Conservation (phyloP, 2,113 vertebrate species). For the Okapia johnstoni region DNA sequence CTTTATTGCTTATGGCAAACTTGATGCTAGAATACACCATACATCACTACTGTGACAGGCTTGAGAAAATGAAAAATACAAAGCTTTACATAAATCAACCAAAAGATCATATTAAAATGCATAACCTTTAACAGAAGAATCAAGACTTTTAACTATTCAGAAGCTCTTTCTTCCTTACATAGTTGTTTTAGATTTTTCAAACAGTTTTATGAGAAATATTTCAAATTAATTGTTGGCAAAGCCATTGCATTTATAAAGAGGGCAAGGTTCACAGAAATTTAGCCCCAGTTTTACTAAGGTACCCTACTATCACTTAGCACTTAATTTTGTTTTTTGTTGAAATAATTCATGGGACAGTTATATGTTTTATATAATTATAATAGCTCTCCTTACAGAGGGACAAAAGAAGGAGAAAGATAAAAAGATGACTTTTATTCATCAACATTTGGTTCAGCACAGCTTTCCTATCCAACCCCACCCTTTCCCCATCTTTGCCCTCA, state of each 20-base stretch:
- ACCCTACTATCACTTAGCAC: neutral
- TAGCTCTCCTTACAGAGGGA: neutral
- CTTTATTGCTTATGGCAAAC: slow-evolving; percentile 79
- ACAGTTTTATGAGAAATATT: slow-evolving; percentile 70
- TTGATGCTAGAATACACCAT: slow-evolving; percentile 72
- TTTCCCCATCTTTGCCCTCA: neutral
- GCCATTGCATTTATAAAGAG: slow-evolving; percentile 51
- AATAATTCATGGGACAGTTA: slow-evolving; percentile 15
- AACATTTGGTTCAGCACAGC: neutral
- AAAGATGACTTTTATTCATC: neutral
- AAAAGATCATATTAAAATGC: slow-evolving; percentile 80
- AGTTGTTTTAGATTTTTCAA: slow-evolving; percentile 76
- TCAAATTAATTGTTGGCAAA: slow-evolving; percentile 70
- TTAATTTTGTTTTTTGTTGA: slow-evolving; percentile 53
- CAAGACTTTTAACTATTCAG: slow-evolving; percentile 78
- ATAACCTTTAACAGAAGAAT: slow-evolving; percentile 78
- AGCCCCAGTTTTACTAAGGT: slow-evolving; percentile 59
- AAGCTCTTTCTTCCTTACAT: slow-evolving; percentile 69
- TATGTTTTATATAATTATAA: slow-evolving; percentile 58
- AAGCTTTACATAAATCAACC: slow-evolving; percentile 83
- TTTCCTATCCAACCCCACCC: neutral
- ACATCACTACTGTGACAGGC: slow-evolving; percentile 77
- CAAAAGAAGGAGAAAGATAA: neutral
- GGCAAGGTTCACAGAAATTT: slow-evolving; percentile 51
- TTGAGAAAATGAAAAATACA: slow-evolving; percentile 83